Evolutionary conservation across 2,888 invertebrate species (phyloP), one percentile per base, ranked within the genome.

Genomic region (Mactromeris polynyma): DNA sequence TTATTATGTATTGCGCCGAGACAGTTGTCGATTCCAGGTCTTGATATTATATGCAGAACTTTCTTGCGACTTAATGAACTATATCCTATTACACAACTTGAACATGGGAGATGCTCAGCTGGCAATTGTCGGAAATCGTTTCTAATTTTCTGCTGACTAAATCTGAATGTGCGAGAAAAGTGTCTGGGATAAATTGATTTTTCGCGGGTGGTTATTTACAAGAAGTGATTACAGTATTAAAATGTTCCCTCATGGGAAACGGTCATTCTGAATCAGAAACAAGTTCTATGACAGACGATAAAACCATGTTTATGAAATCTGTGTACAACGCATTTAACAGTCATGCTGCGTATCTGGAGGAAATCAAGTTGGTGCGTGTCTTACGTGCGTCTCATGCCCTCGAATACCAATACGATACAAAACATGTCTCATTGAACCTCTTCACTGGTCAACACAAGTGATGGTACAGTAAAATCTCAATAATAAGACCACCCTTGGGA

Each of bases 101-200:
- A 58, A 21, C 26, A 73, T 36, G 33, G 73, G 33, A n/a, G n/a
- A 3, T 36, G 73, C 26, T 73, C 36, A 36, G 31, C 36, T 33
- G 73, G 73, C n/a, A 73, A 73, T 17, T 73, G 73, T 73, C 73
- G 17, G 73, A 73, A 36, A 73, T 73, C 26, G 36, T 26, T 14
- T 33, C 73, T 73, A 33, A 73, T 73, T 14, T 73, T 73, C 17
- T 36, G 73, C 36, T 17, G 73, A 19, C 36, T 26, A 73, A 36
- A 73, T 73, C 73, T 33, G 73, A 33, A 73, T 73, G 33, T 17
- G 33, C 17, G 14, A 26, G 58, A 7, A 14, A 73, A 81, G 21
- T 21, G 81, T 81, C 81, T 81, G 58, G 81, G n/a, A 36, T 81
- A 21, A 31, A 81, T 81, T 54, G 81, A 81, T 81, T 51, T 80